These are phyloP conservation scores for Oconnorella tubifera DNA, from an alignment of 2,888 invertebrate genomes.

Conservation along the genomic window DNA sequence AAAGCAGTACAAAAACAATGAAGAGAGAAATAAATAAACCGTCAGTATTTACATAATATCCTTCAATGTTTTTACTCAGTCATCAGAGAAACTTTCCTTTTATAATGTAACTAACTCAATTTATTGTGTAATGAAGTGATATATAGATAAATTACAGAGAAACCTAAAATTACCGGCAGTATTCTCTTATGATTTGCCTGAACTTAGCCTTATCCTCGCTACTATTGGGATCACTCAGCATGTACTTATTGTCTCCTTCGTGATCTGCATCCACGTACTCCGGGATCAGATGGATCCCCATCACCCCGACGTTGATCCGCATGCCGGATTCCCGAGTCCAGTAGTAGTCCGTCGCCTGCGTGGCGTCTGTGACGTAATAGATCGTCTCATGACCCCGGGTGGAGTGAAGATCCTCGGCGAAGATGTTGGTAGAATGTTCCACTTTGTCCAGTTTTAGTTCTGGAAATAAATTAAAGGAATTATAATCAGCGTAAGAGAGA, in stretches of 20 bases:
- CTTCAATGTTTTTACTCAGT: too few relatives aligned
- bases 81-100: too few relatives aligned
- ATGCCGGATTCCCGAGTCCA: conserved; percentile 41
- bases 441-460: conserved; percentile 34
- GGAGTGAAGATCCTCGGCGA: conserved; percentile 46
- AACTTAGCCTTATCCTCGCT: conserved; percentile 41
- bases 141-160: too few relatives aligned
- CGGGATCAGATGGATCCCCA: conserved; percentile 48
- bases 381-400: conserved; percentile 42
- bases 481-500: too few relatives aligned
- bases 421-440: conserved; percentile 44
- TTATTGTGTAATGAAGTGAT: too few relatives aligned
- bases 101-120: too few relatives aligned
- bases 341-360: conserved; percentile 46
- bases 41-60: too few relatives aligned
- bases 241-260: conserved; percentile 44
- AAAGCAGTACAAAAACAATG: too few relatives aligned
- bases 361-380: conserved; percentile 46
- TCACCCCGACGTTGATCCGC: conserved; percentile 45
- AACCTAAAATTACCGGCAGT: conserved; percentile 55
- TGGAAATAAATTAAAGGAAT: too few relatives aligned
- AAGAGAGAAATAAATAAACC: too few relatives aligned
- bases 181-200: conserved; percentile 37
- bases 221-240: conserved; percentile 34
- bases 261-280: conserved; percentile 50